Conservation (phyloP, 2,888 invertebrate genomes). For the Trimorus sp. region DNA sequence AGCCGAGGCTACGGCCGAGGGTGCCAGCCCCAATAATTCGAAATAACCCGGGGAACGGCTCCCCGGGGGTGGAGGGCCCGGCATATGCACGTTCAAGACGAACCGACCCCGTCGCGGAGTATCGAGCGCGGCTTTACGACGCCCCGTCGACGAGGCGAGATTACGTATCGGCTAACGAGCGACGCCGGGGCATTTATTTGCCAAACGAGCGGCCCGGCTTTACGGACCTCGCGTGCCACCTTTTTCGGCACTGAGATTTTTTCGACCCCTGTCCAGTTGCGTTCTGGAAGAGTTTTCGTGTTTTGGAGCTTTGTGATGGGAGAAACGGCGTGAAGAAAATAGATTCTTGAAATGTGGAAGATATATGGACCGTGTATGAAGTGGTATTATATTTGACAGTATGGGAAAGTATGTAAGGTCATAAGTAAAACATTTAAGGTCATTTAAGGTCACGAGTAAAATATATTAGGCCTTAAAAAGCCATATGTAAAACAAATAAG, state of each 20-base stretch:
- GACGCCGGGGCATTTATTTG: slow-evolving; percentile 55
- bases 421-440: no score
- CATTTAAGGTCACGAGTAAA: no score
- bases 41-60: slow-evolving; percentile 67
- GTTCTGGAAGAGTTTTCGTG: no score
- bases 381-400: no score
- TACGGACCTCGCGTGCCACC: slow-evolving; percentile 14
- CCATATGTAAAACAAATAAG: no score
- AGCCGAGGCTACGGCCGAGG: slow-evolving; percentile 64
- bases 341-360: no score
- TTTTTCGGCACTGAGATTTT: slow-evolving; percentile 22
- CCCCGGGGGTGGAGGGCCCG: slow-evolving; percentile 8
- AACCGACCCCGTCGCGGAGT: slow-evolving; percentile 65
- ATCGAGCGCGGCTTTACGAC: slow-evolving; percentile 61
- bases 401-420: no score
- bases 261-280: no score
- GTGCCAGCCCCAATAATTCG: slow-evolving; percentile 70
- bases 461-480: no score
- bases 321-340: no score
- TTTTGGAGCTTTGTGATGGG: no score
- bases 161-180: slow-evolving; percentile 58
- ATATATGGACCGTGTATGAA: background rate
- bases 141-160: slow-evolving; percentile 45
- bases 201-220: slow-evolving; percentile 36
- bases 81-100: slow-evolving; percentile 25